Base-by-base conservation (phyloP, 2,888 invertebrate genomes). In the Eupithecia tripunctaria region DNA sequence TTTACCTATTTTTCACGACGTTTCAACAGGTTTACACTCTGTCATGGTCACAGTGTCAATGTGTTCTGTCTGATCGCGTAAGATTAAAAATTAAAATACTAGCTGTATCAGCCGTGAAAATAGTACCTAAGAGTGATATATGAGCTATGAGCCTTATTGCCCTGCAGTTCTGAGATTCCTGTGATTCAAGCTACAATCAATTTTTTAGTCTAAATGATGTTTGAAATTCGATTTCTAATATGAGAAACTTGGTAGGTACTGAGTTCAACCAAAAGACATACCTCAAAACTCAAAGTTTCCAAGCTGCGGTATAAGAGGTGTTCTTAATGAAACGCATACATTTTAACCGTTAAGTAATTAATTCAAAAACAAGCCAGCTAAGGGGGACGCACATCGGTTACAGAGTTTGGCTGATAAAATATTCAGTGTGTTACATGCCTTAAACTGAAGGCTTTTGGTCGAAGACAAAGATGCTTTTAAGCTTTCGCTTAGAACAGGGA, bases 381-480 rank as follows among this genome's bases (percentile, higher is more conserved):
- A 75, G 76, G 72, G 77, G 80, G 80, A 80, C 77, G 82, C 80
- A 83, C 88, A 84, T 83, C 82, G 85, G 84, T 82, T 84, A 83
- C 85, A 82, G 79, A 80, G 83, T 84, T 84, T 82, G 85, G 75
- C 79, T 85, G 84, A 88, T 92, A 85, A 92, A 92, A 90, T 91
- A 92, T 92, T 91, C 91, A 92, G 87, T 86, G 86, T 87, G 88
- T 84, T 86, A 87, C 87, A 86, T 84, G 86, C 88, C 89, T 90
- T 91, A 89, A 86, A 88, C 89, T 87, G 87, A 87, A 88, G 88
- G 89, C 89, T 91, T 90, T 90, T 85, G 89, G 86, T 82, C 86
- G 80, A 91, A 92, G 92, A 93, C 93, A 93, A 92, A 93, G 93
- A 93, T 91, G 93, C 93, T 93, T 92, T 93, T 92, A 93, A 92